Evolutionary conservation across 2,888 invertebrate species (phyloP), one percentile per base, ranked within the genome.

Genomic region (Elgonia sp.): DNA sequence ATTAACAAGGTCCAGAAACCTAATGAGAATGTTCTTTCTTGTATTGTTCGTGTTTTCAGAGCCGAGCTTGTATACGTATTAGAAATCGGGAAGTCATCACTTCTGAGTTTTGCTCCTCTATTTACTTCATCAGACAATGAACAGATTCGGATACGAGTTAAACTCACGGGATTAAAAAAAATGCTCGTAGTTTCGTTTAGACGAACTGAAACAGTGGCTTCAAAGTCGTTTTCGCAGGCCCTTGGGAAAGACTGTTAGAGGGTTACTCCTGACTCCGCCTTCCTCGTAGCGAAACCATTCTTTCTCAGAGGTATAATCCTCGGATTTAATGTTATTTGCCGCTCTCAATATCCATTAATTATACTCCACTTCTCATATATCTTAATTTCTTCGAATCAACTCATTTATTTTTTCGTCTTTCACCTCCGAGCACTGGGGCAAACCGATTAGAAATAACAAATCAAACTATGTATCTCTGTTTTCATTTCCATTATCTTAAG

Each of bases 261-360:
- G 86, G 89, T 87, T 89, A 76, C 86, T 87, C 55, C 65, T 73
- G 81, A 46, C 84, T 84, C 88, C 89, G 88, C 85, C 90, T 88
- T 81, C 84, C 87, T 82, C 89, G 87, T 87, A 84, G 73, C 77
- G 55, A 86, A 88, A 87, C 86, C 87, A 89, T 89, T 88, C 88
- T 89, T 90, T 89, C 85, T 89, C 84, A 70, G 57, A 89, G 88
- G 81, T 84, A 87, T 90, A 90, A 91, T 92, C 90, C 89, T 89
- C 81, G 60, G 86, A 89, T 91, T 91, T 91, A 90, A 90, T 91
- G 89, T 90, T 90, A 89, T 91, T 90, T 91, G 89, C 90, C 87
- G 88, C 89, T 87, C 89, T 90, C 89, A 86, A 89, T 90, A 91
- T 89, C 89, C 87, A 91, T 92, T 91, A 90, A 91, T 92, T 91